phyloP scores from a whole-genome alignment of 1,140 invertebrate genomes.

The Drosophila pectinifera region DNA sequence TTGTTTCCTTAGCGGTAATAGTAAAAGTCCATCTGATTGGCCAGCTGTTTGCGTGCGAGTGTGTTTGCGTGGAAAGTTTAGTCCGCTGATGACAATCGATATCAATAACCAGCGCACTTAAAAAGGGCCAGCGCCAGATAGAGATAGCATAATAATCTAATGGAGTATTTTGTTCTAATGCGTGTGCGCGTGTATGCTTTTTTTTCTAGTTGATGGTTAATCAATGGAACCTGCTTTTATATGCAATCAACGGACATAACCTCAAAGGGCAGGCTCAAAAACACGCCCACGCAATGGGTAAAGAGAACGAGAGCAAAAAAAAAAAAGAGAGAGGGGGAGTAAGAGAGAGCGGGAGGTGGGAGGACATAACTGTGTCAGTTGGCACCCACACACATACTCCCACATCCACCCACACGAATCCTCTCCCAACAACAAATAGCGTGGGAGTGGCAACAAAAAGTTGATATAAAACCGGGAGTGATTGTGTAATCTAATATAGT shows the following conservation, averaged over 20 bases:
- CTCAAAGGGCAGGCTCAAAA: constrained; percentile 37
- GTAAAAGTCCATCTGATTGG: constrained; percentile 9
- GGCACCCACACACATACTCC: not conserved
- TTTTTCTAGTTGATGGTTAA: constrained; percentile 33
- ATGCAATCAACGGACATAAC: constrained; percentile 45
- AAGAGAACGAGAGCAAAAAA: not conserved
- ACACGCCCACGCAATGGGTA: constrained; percentile 12
- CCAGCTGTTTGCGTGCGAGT: constrained; percentile 28
- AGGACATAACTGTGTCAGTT: constrained; percentile 37
- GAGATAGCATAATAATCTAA: constrained; percentile 6
- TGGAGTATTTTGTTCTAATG: constrained; percentile 8
- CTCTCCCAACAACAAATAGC: constrained; percentile 33
- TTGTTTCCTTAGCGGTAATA: constrained; percentile 12
- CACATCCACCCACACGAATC: constrained; percentile 12
- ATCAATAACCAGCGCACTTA: constrained; percentile 41
- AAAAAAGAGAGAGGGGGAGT: not conserved
- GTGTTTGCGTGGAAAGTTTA: constrained; percentile 34
- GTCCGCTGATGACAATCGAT: constrained; percentile 32
- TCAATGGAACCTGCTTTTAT: constrained; percentile 42
- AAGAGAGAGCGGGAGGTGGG: not conserved
- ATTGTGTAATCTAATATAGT: constrained; percentile 46
- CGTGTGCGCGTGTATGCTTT: not conserved
- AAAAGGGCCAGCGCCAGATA: constrained; percentile 26
- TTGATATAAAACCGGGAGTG: constrained; percentile 18
- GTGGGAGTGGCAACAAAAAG: constrained; percentile 42